Base-by-base conservation (phyloP, 2,797 vertebrate species). In the Enteromius treurensis region DNA sequence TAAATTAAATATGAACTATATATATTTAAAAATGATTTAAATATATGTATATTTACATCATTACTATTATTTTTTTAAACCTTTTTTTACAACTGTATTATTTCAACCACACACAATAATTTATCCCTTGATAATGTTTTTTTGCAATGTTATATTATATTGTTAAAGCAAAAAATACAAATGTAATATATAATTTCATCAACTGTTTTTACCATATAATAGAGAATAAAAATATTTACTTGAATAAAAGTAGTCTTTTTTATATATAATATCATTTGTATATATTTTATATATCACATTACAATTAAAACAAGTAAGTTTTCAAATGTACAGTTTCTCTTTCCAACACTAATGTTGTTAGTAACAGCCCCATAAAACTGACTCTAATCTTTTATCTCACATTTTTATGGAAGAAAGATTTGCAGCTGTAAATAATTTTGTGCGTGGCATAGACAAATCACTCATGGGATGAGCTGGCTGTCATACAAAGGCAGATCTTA, bases 401-500 rank as follows among this genome's bases (percentile, higher is more conserved):
- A 60, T 74, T 51, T 81, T 23, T 37, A 9, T 26, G 21, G 40
- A 70, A 40, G 23, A 49, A 49, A 49, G 15, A 5, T n/a, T 76
- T 58, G 32, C 7, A 23, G 77, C 49, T 80, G 40, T 53, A 45
- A 67, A 49, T 53, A 45, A 26, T 19, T 34, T 21, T 76, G 47
- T 55, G 80, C 13, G 1, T 21, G 45, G 70, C 47, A 75, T n/a
- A 62, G 58, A 75, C 32, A 82, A 53, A 37, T 51, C 21, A 60
- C 64, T 51, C 26, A 68, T 40, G 23, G 34, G 26, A 70, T 60
- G 62, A 69, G 17, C 49, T 69, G 82, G 65, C 75, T 49, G 74
- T 49, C 26, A 14, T 45, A 60, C 74, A 60, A 49, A 49, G 53
- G 62, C 53, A 60, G 75, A 83, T 78, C 65, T 78, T 83, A 78